phyloP scores from a whole-genome alignment of 2,113 vertebrate species.

The Ailuropoda melanoleuca region DNA sequence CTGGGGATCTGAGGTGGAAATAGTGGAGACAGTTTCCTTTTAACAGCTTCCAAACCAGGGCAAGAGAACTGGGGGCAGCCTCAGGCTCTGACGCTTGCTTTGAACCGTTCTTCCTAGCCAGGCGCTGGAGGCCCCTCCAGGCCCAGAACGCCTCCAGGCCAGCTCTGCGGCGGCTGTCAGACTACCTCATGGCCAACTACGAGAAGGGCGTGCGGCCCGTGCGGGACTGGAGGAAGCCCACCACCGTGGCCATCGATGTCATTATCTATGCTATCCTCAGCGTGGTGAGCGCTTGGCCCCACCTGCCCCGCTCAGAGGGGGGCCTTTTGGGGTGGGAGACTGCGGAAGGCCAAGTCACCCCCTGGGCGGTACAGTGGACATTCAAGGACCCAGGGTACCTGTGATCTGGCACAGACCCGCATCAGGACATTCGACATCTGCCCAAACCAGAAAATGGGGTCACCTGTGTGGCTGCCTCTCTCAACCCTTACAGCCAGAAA shows the following conservation, averaged over 20 bases:
- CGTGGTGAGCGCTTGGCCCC: slow-evolving; percentile 87
- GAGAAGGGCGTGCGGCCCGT: slow-evolving; percentile 94
- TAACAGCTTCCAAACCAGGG: not conserved
- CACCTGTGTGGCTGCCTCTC: not conserved
- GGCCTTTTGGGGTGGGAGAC: not conserved
- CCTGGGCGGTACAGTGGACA: rapidly evolving
- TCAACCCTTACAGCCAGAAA: rapidly evolving
- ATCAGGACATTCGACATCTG: not conserved
- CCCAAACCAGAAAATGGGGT: not conserved
- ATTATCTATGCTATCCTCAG: slow-evolving; percentile 97
- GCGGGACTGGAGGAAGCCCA: slow-evolving; percentile 93
- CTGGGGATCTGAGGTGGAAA: not conserved
- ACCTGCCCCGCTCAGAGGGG: rapidly evolving
- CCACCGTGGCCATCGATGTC: slow-evolving; percentile 92
- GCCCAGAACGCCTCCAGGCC: slow-evolving; percentile 79
- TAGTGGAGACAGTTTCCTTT: not conserved
- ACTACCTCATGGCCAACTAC: slow-evolving; percentile 88
- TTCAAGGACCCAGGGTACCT: not conserved
- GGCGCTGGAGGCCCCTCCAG: not conserved
- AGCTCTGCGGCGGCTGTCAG: slow-evolving; percentile 87
- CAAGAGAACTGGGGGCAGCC: not conserved
- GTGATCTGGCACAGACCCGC: not conserved
- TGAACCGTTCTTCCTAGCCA: slow-evolving; percentile 51
- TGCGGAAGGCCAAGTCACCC: not conserved
- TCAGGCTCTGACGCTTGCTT: not conserved